A percentile compares a stretch with the other conserved stretches of the same genome.
Conservation (phyloP, 2,113 vertebrate species). For the Gnathonemus echidnorhynchus region DNA sequence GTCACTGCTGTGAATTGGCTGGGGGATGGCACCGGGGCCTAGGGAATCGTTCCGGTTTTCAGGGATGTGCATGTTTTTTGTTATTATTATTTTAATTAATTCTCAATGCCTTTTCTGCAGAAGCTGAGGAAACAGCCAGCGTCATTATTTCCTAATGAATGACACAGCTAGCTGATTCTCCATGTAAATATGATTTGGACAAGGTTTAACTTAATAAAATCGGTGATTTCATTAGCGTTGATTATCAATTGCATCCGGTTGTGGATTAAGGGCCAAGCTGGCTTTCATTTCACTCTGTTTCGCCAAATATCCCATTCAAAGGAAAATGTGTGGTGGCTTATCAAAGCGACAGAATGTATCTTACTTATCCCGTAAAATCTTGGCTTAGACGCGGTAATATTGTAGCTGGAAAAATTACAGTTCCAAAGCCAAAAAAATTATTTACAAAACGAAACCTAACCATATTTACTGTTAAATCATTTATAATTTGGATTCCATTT, state of each 20-base stretch:
- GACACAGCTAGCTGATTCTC: neutral
- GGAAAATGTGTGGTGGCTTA: slow-evolving; percentile 5
- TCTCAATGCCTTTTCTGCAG: neutral
- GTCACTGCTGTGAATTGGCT: neutral
- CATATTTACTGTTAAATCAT: neutral
- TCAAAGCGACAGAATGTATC: neutral
- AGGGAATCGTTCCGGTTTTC: neutral
- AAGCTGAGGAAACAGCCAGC: neutral
- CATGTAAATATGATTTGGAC: slow-evolving; percentile 3
- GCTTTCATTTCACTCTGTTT: slow-evolving; percentile 2
- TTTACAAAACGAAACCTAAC: neutral
- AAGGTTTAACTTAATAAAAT: slow-evolving; percentile 14
- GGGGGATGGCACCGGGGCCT: neutral
- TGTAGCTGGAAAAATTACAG: neutral
- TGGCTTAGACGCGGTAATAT: neutral
- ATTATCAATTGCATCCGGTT: slow-evolving; percentile 12
- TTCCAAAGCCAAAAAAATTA: neutral
- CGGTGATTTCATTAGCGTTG: slow-evolving; percentile 9
- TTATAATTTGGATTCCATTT: neutral
- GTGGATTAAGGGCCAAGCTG: neutral
- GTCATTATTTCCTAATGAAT: slow-evolving; percentile 2
- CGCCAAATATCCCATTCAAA: slow-evolving; percentile 13
- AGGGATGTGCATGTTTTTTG: neutral
- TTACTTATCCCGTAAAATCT: neutral
- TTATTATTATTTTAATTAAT: neutral